Percentiles rank a stretch among this genome's conserved stretches.
Conservation (phyloP, 2,797 vertebrate genomes). For the Australoheros facetus region DNA sequence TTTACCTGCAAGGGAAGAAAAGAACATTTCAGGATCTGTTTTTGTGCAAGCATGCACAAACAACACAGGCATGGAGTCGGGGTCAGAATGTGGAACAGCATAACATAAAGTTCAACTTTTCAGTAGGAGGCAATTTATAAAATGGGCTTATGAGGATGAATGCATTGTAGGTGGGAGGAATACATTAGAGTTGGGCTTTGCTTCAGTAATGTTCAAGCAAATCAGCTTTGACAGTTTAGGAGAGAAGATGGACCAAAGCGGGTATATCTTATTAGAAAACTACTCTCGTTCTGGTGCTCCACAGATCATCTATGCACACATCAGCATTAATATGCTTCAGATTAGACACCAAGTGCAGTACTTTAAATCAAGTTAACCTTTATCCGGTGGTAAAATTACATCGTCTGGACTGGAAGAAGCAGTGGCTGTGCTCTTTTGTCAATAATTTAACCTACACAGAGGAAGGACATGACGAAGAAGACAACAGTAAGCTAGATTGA, state of each 20-base stretch:
- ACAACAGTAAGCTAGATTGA: neutral
- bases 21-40: neutral
- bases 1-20: constrained; percentile 79
- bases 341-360: constrained; percentile 1
- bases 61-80: neutral
- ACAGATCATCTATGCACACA: constrained; percentile 10
- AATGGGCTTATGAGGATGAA: neutral
- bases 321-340: constrained; percentile 1
- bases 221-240: constrained; percentile 26
- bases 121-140: neutral
- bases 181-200: neutral
- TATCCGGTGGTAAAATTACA: neutral
- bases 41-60: neutral
- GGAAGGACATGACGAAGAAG: neutral
- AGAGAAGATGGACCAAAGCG: neutral
- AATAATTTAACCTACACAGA: neutral
- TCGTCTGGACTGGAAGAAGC: neutral
- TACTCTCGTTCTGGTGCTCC: neutral
- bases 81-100: neutral
- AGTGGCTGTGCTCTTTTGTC: neutral
- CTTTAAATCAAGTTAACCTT: constrained; percentile 9
- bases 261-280: constrained; percentile 16
- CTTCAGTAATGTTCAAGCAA: constrained; percentile 4
- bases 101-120: neutral
- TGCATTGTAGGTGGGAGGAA: neutral